Evolutionary conservation across 1,140 invertebrate genomes (phyloP), one percentile per base, ranked within the genome.

Genomic region (Drosophila ironensis): DNA sequence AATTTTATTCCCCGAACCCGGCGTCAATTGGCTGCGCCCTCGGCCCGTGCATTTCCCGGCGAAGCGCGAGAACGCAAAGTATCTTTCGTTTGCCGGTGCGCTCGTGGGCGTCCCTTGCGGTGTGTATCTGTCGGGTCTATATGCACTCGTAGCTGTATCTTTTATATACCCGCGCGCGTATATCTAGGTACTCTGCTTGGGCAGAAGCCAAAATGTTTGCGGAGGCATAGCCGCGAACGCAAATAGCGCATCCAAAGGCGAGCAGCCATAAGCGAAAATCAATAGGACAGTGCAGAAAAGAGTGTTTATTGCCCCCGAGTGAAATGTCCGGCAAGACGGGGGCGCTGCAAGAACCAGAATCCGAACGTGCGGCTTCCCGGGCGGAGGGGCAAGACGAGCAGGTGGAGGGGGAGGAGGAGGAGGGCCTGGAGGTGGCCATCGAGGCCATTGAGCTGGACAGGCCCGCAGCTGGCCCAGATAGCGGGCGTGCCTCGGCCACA

Each of bases 401-500:
- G 20, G 20, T 22, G 14, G 42, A 17, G 27, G 8, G 30, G 22
- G 28, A 25, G 38, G 51, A 59, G 48, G 25, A 27, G 22, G 47
- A 59, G 28, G 22, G 24, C 17, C 38, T 37, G 19, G 19, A 24
- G 20, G 37, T 30, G 52, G 52, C 40, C 14, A n/a, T 37, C 7
- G 33, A 37, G 14, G 33, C 33, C 16, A 16, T 7, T 7, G 33
- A 37, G 14, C 12, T 37, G 33, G 33, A 37, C 12, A 37, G 16
- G 33, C 30, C 14, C 11, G 14, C 2, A 22, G 20, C 14, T 33
- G 35, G 41, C 11, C 22, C 72, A 20, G 82, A 87, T 52, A 87
- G 77, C 72, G 73, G 74, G 38, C 74, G 74, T 37, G 82, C 52
- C 22, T 87, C 84, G 63, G 72, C 64, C 38, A 88, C 82, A 47